phyloP scores from a whole-genome alignment of 2,888 invertebrate species.

The Rhorus exstirpatorius region DNA sequence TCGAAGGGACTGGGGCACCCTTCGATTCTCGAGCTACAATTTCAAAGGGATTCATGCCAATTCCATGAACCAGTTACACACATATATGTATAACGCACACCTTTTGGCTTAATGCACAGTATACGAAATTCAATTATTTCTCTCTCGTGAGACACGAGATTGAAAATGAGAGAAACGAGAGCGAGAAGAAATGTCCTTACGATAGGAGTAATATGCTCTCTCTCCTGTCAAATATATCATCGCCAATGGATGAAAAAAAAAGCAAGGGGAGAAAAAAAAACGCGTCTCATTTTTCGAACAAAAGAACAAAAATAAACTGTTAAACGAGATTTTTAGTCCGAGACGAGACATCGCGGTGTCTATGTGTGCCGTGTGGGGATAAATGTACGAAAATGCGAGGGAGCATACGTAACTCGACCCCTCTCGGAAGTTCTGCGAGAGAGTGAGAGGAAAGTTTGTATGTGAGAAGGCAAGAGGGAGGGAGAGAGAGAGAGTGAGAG shows the following conservation, averaged over 20 bases:
- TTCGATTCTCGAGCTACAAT: conserved; percentile 49
- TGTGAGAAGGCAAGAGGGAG: too few species aligned
- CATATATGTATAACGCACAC: conserved; percentile 20
- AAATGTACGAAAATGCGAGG: conserved; percentile 38
- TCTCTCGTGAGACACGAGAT: conserved; percentile 44
- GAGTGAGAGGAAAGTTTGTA: conserved; percentile 2
- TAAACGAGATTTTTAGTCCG: conserved; percentile 67
- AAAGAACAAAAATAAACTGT: conserved; percentile 37
- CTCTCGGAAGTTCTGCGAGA: conserved; percentile 52
- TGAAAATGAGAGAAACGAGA: conserved; percentile 18
- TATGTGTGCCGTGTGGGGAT: conserved; percentile 6
- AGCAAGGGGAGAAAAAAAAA: background rate
- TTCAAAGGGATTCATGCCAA: conserved; percentile 47
- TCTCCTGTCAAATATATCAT: conserved; percentile 32
- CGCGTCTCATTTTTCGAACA: conserved; percentile 25
- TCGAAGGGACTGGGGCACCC: conserved; percentile 37
- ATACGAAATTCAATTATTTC: conserved; percentile 54
- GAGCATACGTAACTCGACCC: conserved; percentile 40
- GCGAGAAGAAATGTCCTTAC: conserved; percentile 2
- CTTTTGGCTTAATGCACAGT: background rate
- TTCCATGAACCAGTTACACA: conserved; percentile 1
- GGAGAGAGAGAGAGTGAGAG: too few species aligned
- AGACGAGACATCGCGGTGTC: background rate
- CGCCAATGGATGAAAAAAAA: conserved; percentile 14
- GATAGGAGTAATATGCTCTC: conserved; percentile 10